Evolutionary conservation across 2,888 invertebrate genomes (phyloP).

Genomic region (Sarcophaga subvicina): DNA sequence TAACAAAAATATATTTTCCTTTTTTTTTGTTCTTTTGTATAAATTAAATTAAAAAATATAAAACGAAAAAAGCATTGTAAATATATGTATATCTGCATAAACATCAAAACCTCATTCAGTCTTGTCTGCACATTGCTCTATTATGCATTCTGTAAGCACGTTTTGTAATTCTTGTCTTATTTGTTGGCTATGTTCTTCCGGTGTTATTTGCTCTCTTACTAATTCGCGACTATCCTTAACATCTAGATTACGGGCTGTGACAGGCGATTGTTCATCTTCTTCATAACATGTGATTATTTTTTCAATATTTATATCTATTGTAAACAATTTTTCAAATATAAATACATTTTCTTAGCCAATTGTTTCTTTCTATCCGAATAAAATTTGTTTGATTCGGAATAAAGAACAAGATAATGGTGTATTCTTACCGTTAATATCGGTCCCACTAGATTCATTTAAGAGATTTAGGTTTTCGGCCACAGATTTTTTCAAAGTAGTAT

Average conservation of each 20-base stretch:
- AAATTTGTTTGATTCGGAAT: too few relatives aligned
- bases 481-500: slow-evolving; percentile 63
- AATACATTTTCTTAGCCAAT: too few relatives aligned
- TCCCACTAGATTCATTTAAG: slow-evolving; percentile 22
- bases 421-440: neutral
- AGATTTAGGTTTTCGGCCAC: slow-evolving; percentile 52
- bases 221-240: slow-evolving; percentile 26
- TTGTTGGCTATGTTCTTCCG: slow-evolving; percentile 34
- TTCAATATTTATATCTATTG: slow-evolving; percentile 7
- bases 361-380: too few relatives aligned
- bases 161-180: slow-evolving; percentile 62
- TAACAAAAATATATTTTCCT: slow-evolving; percentile 8
- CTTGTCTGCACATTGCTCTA: slow-evolving; percentile 46
- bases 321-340: neutral
- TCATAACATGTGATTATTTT: slow-evolving; percentile 58
- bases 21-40: too few relatives aligned
- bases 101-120: neutral
- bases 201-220: slow-evolving; percentile 17
- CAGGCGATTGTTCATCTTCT: slow-evolving; percentile 45
- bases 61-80: slow-evolving; percentile 38
- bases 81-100: neutral
- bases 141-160: slow-evolving; percentile 61
- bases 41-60: slow-evolving; percentile 17
- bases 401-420: too few relatives aligned
- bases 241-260: slow-evolving; percentile 18